Base-by-base conservation (phyloP, 2,113 vertebrate genomes). In the Aepyceros melampus region DNA sequence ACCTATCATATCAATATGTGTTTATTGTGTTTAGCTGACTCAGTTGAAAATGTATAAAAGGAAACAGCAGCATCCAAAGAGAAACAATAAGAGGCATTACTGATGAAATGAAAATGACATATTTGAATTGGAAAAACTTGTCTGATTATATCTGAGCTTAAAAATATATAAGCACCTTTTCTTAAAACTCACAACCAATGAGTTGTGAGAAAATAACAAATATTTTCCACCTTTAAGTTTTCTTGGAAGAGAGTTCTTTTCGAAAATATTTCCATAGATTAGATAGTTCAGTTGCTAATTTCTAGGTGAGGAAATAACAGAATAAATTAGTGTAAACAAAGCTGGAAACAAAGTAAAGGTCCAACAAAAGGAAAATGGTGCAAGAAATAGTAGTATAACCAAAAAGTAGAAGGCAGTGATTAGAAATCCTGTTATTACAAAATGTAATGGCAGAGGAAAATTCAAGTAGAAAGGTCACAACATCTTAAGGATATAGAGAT, bases 21-120 rank as follows among this genome's bases (percentile, higher is more conserved):
- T 92, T 87, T 98, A 94, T 55, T 60, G 90, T 97, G 43, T 96
- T 40, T 60, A 97, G 45, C 92, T 64, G 14, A 89, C 4, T 53
- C 55, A 85, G 58, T 95, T 82, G 84, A 64, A 97, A 85, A 5
- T 82, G 12, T 81, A 86, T 96, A 60, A 97, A 97, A 87, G 5
- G 45, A 96, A 97, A 96, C 55, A 90, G 23, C 6, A 86, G 40
- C 15, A 85, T 31, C 51, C 55, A 55, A 58, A 71, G 23, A 86
- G 51, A 74, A 29, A 76, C 12, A 94, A 93, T 14, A 86, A 76
- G 53, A 89, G 3, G 19, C 17, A 79, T 87, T 49, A 53, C 4
- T 9, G 29, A 88, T 88, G 43, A 94, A 94, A 92, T 85, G 21
- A 93, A 91, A 88, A 87, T 23, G 7, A 89, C 21, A 79, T 55